Conservation (phyloP, 2,113 vertebrate species). For the Mustela lutreola region DNA sequence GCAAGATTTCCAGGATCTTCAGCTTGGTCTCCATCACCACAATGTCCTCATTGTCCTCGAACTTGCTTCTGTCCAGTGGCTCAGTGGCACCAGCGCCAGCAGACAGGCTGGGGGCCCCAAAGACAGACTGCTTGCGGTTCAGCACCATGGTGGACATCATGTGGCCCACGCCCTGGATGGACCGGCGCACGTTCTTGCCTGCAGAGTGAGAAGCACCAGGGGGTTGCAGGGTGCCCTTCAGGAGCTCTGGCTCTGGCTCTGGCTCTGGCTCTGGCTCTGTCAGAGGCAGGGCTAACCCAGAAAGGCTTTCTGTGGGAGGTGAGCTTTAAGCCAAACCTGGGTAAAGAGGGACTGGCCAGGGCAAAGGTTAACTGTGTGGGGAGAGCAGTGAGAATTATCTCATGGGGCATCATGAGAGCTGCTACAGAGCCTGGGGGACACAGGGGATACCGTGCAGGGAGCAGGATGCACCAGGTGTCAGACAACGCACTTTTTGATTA, state of each 20-base stretch:
- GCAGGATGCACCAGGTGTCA: background rate
- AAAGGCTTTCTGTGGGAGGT: background rate
- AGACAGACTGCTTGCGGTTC: constrained; percentile 95
- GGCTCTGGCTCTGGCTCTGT: accelerated
- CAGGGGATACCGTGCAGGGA: background rate
- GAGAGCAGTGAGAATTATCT: background rate
- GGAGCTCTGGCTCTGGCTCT: background rate
- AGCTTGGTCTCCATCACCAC: constrained; percentile 99
- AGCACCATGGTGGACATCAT: constrained; percentile 99
- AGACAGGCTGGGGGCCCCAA: constrained; percentile 86
- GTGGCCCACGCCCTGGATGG: constrained; percentile 98
- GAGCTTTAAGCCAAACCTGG: background rate
- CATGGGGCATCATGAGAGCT: background rate
- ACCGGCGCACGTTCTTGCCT: constrained; percentile 96
- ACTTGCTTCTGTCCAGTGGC: constrained; percentile 90
- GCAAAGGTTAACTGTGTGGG: background rate
- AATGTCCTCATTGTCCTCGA: constrained; percentile 93
- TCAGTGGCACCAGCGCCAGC: constrained; percentile 79
- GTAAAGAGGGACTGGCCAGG: background rate
- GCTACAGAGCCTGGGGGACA: background rate
- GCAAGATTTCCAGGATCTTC: constrained; percentile 98
- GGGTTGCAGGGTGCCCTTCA: background rate
- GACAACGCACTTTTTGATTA: background rate
- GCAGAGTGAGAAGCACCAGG: background rate
- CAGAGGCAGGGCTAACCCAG: background rate